phyloP scores from a whole-genome alignment of 2,113 vertebrate genomes.

The Oryctolagus cuniculus region DNA sequence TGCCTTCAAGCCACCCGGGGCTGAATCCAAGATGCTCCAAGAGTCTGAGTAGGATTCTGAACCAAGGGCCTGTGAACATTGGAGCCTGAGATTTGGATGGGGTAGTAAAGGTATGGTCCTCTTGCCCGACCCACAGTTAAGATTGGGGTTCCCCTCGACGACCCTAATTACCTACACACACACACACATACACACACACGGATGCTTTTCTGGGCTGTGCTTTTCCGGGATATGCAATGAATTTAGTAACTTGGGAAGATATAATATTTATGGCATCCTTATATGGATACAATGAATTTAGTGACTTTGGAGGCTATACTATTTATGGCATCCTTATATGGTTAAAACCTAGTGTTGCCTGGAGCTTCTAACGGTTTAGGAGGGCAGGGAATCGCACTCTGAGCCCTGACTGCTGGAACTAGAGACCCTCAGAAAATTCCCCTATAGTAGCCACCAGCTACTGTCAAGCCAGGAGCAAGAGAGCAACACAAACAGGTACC shows the following conservation, averaged over 20 bases:
- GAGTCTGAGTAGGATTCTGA: background rate
- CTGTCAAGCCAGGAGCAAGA: constrained; percentile 33
- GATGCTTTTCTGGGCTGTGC: constrained; percentile 20
- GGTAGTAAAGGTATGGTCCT: background rate
- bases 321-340: constrained; percentile 70
- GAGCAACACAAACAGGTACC: background rate
- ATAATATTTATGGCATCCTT: constrained; percentile 51
- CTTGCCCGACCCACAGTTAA: background rate
- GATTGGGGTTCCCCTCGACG: background rate
- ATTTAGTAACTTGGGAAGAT: background rate
- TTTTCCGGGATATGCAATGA: constrained; percentile 23
- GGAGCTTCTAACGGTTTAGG: constrained; percentile 34
- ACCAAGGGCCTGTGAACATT: constrained; percentile 4
- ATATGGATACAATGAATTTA: constrained; percentile 38
- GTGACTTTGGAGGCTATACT: constrained; percentile 26
- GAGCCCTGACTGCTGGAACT: background rate
- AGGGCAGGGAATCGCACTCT: background rate
- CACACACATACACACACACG: background rate
- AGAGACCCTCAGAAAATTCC: constrained; percentile 49
- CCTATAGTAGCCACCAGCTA: background rate
- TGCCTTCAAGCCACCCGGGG: background rate
- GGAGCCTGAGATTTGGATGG: background rate
- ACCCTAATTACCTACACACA: background rate
- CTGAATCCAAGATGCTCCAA: background rate
- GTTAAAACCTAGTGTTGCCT: constrained; percentile 39